Conservation (phyloP, 1,140 invertebrate species). For the Hydropsyche tenuis region DNA sequence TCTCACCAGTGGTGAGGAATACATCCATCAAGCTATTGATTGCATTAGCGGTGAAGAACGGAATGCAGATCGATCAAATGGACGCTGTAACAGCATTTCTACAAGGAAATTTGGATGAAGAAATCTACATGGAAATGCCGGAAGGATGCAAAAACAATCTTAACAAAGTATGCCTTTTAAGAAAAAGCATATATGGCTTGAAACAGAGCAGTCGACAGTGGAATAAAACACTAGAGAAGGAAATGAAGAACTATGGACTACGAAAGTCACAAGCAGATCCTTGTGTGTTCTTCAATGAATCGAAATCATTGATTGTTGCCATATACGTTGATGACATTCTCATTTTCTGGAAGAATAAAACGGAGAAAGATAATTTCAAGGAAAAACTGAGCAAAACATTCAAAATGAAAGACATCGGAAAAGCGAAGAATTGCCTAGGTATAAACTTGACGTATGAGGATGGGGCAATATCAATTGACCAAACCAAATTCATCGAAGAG, state of each 20-base stretch:
- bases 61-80: constrained; percentile 53
- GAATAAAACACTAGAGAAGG: constrained; percentile 48
- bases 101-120: constrained; percentile 53
- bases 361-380: constrained; percentile 32
- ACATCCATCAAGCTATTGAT: constrained; percentile 49
- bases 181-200: constrained; percentile 35
- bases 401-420: constrained; percentile 49
- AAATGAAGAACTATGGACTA: constrained; percentile 47
- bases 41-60: constrained; percentile 50
- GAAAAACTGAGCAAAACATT: constrained; percentile 32
- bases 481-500: neutral
- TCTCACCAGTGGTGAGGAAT: constrained; percentile 53
- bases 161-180: constrained; percentile 45
- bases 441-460: constrained; percentile 9
- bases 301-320: constrained; percentile 39
- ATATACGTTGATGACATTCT: constrained; percentile 50
- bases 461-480: neutral
- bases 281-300: constrained; percentile 48
- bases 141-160: constrained; percentile 24
- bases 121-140: constrained; percentile 55
- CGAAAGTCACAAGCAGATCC: constrained; percentile 46
- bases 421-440: constrained; percentile 37
- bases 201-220: constrained; percentile 50
- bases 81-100: constrained; percentile 54
- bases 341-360: neutral